Conservation (phyloP, 2,797 vertebrate genomes). For the Sebastes iracundus region DNA sequence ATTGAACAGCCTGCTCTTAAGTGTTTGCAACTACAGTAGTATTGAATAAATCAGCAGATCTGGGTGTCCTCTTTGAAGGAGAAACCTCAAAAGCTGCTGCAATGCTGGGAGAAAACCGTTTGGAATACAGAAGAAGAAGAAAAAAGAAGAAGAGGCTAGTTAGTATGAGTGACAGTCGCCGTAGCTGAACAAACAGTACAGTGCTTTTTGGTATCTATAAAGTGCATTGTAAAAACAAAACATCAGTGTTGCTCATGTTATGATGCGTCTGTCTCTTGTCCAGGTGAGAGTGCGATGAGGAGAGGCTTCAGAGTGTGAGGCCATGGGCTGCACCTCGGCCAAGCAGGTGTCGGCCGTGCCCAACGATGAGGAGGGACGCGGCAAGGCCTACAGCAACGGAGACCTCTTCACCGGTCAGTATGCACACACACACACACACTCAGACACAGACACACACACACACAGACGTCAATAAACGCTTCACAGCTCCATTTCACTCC, state of each 20-base stretch:
- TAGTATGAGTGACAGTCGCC: neutral
- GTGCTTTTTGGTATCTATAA: neutral
- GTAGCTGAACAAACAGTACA: neutral
- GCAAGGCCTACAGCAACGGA: slow-evolving; percentile 97
- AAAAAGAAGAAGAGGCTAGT: neutral
- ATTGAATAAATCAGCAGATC: neutral
- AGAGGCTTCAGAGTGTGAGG: slow-evolving; percentile 86
- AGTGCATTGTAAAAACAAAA: neutral
- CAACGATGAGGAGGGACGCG: slow-evolving; percentile 97
- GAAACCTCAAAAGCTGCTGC: neutral
- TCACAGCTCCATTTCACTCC: slow-evolving; percentile 27
- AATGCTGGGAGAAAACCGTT: neutral
- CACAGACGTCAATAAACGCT: slow-evolving; percentile 44
- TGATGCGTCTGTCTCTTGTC: neutral
- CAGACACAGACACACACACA: slow-evolving; percentile 2
- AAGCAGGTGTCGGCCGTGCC: slow-evolving; percentile 99
- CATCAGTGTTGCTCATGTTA: neutral
- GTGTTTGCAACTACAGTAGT: neutral
- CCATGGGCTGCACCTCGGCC: slow-evolving; percentile 99
- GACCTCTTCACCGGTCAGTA: slow-evolving; percentile 96
- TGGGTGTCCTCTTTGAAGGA: neutral
- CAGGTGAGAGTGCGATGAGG: slow-evolving; percentile 84
- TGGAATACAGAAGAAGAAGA: no score
- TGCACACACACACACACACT: slow-evolving; percentile 5
- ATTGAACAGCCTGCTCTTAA: neutral